These are phyloP conservation scores for Protonibea diacanthus DNA, from an alignment of 2,797 vertebrate genomes.

Conservation along the genomic window DNA sequence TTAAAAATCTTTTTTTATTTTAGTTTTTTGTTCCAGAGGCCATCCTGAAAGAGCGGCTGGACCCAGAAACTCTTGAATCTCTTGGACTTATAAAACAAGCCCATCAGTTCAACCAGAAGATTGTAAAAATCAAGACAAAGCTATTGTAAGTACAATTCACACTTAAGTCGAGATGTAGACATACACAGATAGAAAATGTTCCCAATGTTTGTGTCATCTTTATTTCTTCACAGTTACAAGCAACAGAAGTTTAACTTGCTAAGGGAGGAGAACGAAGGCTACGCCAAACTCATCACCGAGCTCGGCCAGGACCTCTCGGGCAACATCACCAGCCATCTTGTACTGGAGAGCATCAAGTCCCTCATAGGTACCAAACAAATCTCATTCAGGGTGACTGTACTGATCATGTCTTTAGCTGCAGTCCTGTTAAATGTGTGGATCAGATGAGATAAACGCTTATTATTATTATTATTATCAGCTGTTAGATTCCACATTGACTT, in stretches of 20 bases:
- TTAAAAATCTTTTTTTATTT: background rate
- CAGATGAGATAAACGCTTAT: background rate
- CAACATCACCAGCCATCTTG: conserved; percentile 94
- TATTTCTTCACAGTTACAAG: conserved; percentile 91
- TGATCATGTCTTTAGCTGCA: background rate
- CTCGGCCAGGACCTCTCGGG: conserved; percentile 97
- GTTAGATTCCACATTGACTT: too few relatives aligned
- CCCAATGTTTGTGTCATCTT: background rate
- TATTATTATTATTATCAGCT: too few relatives aligned
- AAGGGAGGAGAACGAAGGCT: conserved; percentile 98
- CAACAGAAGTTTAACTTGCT: conserved; percentile 99
- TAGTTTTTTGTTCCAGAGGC: conserved; percentile 95
- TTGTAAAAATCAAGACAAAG: conserved; percentile 99
- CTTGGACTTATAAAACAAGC: conserved; percentile 98
- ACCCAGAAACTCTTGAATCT: conserved; percentile 97
- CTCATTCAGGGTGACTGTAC: conserved; percentile 5
- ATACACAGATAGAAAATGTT: background rate
- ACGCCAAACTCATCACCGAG: conserved; percentile 97
- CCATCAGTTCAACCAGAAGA: conserved; percentile 99
- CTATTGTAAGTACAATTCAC: conserved; percentile 92
- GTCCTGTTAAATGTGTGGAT: background rate
- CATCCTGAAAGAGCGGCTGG: conserved; percentile 95
- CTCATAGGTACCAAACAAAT: conserved; percentile 91
- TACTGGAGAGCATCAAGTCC: conserved; percentile 99
- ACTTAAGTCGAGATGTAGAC: background rate